Conservation (phyloP, 2,888 invertebrate genomes). For the Eledone cirrhosa region DNA sequence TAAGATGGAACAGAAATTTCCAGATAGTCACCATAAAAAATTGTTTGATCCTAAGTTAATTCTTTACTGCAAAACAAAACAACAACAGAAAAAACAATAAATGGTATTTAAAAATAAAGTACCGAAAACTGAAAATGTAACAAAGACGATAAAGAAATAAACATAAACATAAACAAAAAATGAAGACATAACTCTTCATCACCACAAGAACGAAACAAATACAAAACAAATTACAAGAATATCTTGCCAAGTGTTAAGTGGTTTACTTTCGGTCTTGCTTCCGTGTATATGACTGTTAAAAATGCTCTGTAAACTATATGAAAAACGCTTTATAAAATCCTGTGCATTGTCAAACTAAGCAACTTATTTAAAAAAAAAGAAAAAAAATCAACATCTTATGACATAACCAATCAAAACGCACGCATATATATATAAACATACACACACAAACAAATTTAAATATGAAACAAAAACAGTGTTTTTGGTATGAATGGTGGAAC, state of each 20-base stretch:
- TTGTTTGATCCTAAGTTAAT: not conserved
- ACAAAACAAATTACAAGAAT: not conserved
- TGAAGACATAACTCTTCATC: not conserved
- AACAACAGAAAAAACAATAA: not conserved
- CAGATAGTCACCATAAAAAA: not conserved
- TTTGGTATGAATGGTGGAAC: not conserved
- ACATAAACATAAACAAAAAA: slow-evolving; percentile 3
- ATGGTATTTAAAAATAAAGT: too few species aligned
- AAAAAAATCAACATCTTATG: too few species aligned
- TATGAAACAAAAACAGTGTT: not conserved
- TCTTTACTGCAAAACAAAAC: not conserved
- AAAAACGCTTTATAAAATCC: not conserved
- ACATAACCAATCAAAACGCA: too few species aligned
- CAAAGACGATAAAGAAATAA: not conserved
- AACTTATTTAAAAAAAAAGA: too few species aligned
- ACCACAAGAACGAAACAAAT: not conserved
- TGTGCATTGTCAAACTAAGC: slow-evolving; percentile 23
- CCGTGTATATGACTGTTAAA: slow-evolving; percentile 29
- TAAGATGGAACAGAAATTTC: too few species aligned
- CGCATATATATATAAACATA: too few species aligned
- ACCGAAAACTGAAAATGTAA: not conserved
- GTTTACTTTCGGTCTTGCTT: slow-evolving; percentile 26
- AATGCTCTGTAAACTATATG: slow-evolving; percentile 18
- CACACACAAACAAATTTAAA: not conserved
- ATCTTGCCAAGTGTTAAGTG: slow-evolving; percentile 26